A percentile compares a stretch with the other conserved stretches of the same genome.
phyloP scores from a whole-genome alignment of 2,888 invertebrate genomes.

The Siphonodentalium dalli region DNA sequence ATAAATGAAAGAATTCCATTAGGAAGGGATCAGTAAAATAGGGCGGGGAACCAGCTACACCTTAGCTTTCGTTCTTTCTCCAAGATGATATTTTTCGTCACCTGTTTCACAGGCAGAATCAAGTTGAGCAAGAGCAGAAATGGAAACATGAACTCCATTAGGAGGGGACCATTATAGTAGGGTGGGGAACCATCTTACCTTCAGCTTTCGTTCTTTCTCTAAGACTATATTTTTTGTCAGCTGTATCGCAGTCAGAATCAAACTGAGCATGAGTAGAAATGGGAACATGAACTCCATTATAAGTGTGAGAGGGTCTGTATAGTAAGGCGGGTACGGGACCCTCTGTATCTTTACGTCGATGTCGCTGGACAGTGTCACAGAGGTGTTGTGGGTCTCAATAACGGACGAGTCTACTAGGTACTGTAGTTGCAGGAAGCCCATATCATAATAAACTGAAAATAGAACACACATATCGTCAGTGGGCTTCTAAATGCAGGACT shows the following conservation, averaged over 20 bases:
- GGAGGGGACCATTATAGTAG: no score
- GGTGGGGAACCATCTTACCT: no score
- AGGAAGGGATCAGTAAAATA: not conserved
- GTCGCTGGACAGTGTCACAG: constrained; percentile 58
- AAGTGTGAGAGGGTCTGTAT: constrained; percentile 74
- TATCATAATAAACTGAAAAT: constrained; percentile 71
- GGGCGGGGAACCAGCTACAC: constrained; percentile 4
- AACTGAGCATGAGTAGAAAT: constrained; percentile 80
- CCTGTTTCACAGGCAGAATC: constrained; percentile 80
- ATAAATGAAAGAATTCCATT: not conserved
- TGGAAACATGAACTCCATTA: constrained; percentile 74
- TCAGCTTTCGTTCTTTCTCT: constrained; percentile 74
- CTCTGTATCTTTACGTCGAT: constrained; percentile 70
- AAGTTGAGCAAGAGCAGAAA: constrained; percentile 82
- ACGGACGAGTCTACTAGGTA: constrained; percentile 69
- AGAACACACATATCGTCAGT: no score
- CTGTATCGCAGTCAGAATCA: constrained; percentile 80
- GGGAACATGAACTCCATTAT: constrained; percentile 76
- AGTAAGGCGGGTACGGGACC: constrained; percentile 78
- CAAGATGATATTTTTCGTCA: constrained; percentile 76
- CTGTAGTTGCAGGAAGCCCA: constrained; percentile 76
- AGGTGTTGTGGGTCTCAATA: constrained; percentile 35
- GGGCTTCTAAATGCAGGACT: no score
- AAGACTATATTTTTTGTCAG: constrained; percentile 77
- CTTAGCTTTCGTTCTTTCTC: constrained; percentile 75